Evolutionary conservation across 2,888 invertebrate genomes (phyloP), one percentile per base, ranked within the genome.

Genomic region (Orthonevra nobilis): DNA sequence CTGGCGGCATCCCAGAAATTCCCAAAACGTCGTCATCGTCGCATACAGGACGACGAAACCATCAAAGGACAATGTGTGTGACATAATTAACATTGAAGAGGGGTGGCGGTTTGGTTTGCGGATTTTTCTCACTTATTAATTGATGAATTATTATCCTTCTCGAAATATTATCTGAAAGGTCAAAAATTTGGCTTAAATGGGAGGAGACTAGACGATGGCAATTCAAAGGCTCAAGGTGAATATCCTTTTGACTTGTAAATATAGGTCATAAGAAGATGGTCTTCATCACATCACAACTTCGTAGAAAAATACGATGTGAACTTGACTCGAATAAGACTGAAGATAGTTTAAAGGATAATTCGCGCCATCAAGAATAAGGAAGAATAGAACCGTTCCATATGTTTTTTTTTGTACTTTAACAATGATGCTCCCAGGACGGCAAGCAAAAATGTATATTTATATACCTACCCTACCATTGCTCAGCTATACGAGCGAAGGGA

Each of bases 401-500:
- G 32, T 70, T 38, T 60, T 34, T 38, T 54, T 66, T 26, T 58
- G 46, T 42, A 20, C 40, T 58, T 60, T 28, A 38, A n/a, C 58
- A 54, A 32, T 26, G 56, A 17, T 42, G 44, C 48, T 79, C 79
- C 73, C 79, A 61, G 48, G 73, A 44, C 68, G 73, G 42, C 61
- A 54, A 66, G 66, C 66, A 61, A 73, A 77, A 73, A 68, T 61
- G 66, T 79, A 73, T 79, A 73, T 73, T 66, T 73, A 61, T 61
- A 42, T 36, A 14, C 10, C 44, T 46, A 38, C 26, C 28, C 3
- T 23, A 23, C 23, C 23, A n/a, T n/a, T 23, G 5, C 23, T 56
- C 61, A 61, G 44, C 54, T 46, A 60, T 66, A 79, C 46, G 73
- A 79, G 68, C 54, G 28, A 61, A 72, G 85, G 85, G 84, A 85